Percentiles rank a stretch among this genome's conserved stretches.
These are phyloP conservation scores for Mesochorus sp. DNA, from an alignment of 2,888 invertebrate species.

Conservation along the genomic window DNA sequence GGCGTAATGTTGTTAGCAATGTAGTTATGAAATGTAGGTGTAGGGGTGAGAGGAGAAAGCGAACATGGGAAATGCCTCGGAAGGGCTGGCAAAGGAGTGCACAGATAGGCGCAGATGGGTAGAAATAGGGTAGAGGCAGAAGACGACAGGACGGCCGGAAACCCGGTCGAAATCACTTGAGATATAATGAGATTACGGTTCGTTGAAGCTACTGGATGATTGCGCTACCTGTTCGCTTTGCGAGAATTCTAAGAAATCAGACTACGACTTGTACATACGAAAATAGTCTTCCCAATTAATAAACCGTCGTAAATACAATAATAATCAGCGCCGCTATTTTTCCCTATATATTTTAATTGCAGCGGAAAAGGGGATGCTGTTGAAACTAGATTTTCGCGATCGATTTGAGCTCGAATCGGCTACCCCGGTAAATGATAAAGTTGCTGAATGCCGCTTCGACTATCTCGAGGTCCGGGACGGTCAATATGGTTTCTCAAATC, in stretches of 20 bases:
- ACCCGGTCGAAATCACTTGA: conserved; percentile 34
- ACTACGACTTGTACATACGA: not conserved
- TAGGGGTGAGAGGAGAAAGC: too few relatives aligned
- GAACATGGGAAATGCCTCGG: too few relatives aligned
- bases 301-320: too few relatives aligned
- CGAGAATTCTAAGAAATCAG: not conserved
- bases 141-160: not conserved
- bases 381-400: conserved; percentile 91
- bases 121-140: not conserved
- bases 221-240: conserved; percentile 5
- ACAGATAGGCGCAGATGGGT: not conserved
- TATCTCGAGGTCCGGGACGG: conserved; percentile 93
- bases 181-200: conserved; percentile 45
- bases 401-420: conserved; percentile 87
- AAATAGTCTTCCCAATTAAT: not conserved
- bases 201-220: conserved; percentile 31
- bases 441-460: conserved; percentile 89
- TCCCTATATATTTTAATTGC: conserved; percentile 72
- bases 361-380: conserved; percentile 86
- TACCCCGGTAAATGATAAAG: conserved; percentile 69
- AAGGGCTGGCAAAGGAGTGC: too few relatives aligned
- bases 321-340: too few relatives aligned
- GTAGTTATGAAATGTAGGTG: conserved; percentile 5
- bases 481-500: conserved; percentile 88
- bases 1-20: conserved; percentile 36